Conservation (phyloP, 2,797 vertebrate species). For the Cynopterus sphinx region DNA sequence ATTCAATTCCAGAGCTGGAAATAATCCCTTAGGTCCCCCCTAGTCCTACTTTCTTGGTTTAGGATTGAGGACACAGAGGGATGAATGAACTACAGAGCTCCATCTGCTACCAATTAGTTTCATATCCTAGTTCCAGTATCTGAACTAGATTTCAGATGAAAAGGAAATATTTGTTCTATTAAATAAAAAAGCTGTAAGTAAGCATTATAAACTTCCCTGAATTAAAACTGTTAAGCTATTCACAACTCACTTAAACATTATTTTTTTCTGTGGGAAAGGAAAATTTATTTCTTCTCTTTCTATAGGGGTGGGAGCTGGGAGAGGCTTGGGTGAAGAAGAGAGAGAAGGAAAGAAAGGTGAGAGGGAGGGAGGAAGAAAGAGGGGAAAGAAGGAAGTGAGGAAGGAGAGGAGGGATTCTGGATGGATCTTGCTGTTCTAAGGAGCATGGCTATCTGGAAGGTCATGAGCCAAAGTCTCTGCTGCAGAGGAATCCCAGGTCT, state of each 20-base stretch:
- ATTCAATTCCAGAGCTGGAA: not conserved
- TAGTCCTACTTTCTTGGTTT: not conserved
- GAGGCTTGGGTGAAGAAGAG: not conserved
- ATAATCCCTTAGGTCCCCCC: not conserved
- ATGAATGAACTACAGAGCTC: not conserved
- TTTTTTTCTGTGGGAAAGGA: not conserved
- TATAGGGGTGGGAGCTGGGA: not conserved
- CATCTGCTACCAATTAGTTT: rapidly evolving
- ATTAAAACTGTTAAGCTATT: not conserved
- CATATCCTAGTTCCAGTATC: no score
- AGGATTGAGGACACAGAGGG: not conserved
- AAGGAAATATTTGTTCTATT: not conserved
- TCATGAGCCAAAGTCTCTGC: not conserved
- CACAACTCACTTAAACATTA: not conserved
- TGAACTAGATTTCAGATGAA: not conserved
- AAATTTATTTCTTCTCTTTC: not conserved
- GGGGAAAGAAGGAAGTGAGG: no score
- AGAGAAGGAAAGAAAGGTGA: not conserved
- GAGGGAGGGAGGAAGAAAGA: not conserved
- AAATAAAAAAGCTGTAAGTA: not conserved
- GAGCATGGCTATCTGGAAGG: not conserved
- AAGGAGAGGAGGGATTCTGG: not conserved
- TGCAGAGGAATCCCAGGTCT: not conserved
- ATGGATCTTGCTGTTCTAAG: not conserved
- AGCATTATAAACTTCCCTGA: not conserved